These are phyloP conservation scores for Anguilla obscura DNA, from an alignment of 2,797 vertebrate genomes.

Conservation along the genomic window DNA sequence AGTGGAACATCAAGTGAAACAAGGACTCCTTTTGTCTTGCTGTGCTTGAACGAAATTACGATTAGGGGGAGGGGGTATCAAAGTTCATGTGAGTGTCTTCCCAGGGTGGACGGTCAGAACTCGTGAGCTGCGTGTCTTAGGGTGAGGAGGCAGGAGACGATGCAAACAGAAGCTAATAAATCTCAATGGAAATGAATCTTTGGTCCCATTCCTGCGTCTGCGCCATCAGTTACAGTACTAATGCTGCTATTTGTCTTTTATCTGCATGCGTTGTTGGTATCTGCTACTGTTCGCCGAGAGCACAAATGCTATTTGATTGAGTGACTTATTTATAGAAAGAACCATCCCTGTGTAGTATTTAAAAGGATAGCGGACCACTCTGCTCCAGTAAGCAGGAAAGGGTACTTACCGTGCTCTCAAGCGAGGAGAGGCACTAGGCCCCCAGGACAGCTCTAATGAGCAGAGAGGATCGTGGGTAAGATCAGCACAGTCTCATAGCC, in stretches of 20 bases:
- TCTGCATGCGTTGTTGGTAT: background rate
- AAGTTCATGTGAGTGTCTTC: background rate
- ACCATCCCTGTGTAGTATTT: background rate
- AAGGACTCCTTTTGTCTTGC: background rate
- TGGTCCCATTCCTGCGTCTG: background rate
- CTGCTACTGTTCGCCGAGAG: background rate
- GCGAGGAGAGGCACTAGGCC: background rate
- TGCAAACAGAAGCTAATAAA: background rate
- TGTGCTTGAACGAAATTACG: background rate
- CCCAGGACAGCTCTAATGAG: conserved; percentile 8
- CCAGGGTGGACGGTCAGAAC: background rate
- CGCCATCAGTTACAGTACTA: background rate
- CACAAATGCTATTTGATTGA: background rate
- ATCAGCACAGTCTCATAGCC: background rate
- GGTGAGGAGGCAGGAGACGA: background rate
- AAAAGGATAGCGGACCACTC: background rate
- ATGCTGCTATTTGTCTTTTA: background rate
- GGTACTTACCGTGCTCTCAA: background rate
- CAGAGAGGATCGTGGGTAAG: conserved; percentile 17
- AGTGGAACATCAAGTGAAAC: background rate
- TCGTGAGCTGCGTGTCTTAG: background rate
- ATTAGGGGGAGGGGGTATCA: background rate
- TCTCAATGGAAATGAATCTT: background rate
- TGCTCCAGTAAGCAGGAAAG: background rate
- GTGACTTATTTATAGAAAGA: background rate